Evolutionary conservation across 2,797 vertebrate species (phyloP), one percentile per base, ranked within the genome.

Genomic region (Parauchenoglanis ngamensis): DNA sequence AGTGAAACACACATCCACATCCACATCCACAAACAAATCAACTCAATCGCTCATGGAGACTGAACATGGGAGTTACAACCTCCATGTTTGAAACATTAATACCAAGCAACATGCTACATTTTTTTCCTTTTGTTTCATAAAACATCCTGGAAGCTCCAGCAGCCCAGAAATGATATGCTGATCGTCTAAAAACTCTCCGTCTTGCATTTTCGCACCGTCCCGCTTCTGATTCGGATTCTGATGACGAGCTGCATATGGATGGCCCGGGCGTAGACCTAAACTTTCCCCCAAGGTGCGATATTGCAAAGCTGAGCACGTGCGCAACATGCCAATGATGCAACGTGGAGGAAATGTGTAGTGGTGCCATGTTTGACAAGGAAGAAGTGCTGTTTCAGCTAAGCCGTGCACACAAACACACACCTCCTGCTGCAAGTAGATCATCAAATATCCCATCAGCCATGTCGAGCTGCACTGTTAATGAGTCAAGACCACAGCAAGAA

Each of bases 21-120:
- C 86, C 88, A 92, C 89, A 94, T 91, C 87, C 86, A 91, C 86
- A 88, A 13, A 84, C 85, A 85, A 28, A 28, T 46, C 73, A 75
- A n/a, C 67, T 49, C 31, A 10, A 68, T 49, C 21, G 15, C 89
- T 91, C 92, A 84, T 23, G 40, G 63, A 82, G 63, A 75, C 52
- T 40, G 19, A 85, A 63, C 25, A 0, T 3, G 10, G 25, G 57
- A 77, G 23, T 35, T 44, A 65, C 67, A 63, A 25, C 28, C 40
- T 49, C 46, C 89, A 91, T 91, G 92, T 91, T 92, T 92, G 89
- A 93, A 91, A 93, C 54, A 52, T 70, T 56, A 77, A 23, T 35
- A 56, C 10, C 0, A 5, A 31, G 12, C 1, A n/a, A 61, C 28
- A 57, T 19, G 28, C 17, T 23, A 21, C 28, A 78, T 17, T 28